Percentiles rank a stretch among this genome's conserved stretches.
These are phyloP conservation scores for Macquaria australasica DNA, from an alignment of 2,113 vertebrate species.

Conservation along the genomic window DNA sequence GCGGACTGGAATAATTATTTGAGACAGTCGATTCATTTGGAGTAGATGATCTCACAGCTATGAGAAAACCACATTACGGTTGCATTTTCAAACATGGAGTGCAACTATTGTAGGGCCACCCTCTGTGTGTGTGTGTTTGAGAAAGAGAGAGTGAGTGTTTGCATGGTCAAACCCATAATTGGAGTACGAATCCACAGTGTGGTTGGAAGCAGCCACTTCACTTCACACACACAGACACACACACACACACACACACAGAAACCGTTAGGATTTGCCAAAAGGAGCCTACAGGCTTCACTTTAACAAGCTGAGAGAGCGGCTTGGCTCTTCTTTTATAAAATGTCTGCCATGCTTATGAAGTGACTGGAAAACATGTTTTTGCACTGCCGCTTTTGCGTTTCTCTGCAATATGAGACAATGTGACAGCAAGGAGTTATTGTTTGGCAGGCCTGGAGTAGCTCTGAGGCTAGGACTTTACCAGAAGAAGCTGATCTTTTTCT, in stretches of 20 bases:
- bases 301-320: constrained; percentile 48
- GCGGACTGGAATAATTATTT: constrained; percentile 42
- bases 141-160: constrained; percentile 61
- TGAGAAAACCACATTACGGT: constrained; percentile 40
- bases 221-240: constrained; percentile 27
- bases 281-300: constrained; percentile 41
- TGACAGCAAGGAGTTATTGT: constrained; percentile 12
- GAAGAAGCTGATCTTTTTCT: constrained; percentile 2
- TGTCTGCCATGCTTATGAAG: constrained; percentile 25
- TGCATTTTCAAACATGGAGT: constrained; percentile 27
- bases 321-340: constrained; percentile 40
- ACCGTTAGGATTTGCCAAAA: constrained; percentile 37
- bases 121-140: constrained; percentile 38
- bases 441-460: constrained; percentile 6
- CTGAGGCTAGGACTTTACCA: background rate
- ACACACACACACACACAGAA: constrained; percentile 34
- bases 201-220: constrained; percentile 62
- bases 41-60: constrained; percentile 42
- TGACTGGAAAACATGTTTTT: constrained; percentile 45
- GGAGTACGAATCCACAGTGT: constrained; percentile 63
- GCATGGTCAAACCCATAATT: constrained; percentile 75
- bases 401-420: constrained; percentile 28
- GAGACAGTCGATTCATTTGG: constrained; percentile 15
- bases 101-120: constrained; percentile 45
- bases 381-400: constrained; percentile 55